Evolutionary conservation across 2,797 vertebrate genomes (phyloP), one percentile per base, ranked within the genome.

Genomic region (Champsocephalus esox): DNA sequence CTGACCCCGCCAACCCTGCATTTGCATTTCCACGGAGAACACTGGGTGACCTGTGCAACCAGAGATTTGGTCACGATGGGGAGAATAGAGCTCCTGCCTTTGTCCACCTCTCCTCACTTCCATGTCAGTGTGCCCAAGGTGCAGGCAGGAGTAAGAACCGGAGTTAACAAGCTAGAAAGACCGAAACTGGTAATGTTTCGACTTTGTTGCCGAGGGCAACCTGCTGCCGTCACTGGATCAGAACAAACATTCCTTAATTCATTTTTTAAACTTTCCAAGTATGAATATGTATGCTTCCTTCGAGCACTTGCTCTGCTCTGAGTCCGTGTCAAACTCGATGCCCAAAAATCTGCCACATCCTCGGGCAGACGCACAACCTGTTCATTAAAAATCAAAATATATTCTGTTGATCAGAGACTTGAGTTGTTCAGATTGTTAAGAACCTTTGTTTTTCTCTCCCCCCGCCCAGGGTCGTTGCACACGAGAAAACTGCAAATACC

Each of bases 401-500:
- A n/a, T 38, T 52, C 51, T 70, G 79, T 51, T 79, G 79, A 70
- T 77, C 70, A 65, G 70, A 69, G 62, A 28, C 13, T 57, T 63
- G 12, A 14, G 5, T 45, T 73, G 80, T 73, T 46, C 34, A 56
- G 28, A 70, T 51, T 57, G 24, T 32, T 81, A 79, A 87, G 67
- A 45, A 64, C 55, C 62, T 62, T 65, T 38, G 34, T 38, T 38
- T 38, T 38, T 38, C 38, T 8, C 43, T 34, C 32, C 4, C 49
- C 19, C 17, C 6, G 0, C 55, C 70, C 79, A 98, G 97, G 97
- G 97, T 52, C 97, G 97, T 13, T 99, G 97, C 92, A 97, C 97
- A 12, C 96, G 97, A 85, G 97, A 99, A 92, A 99, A 99, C 92
- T 99, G 97, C 95, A 99, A 99, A 91, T 99, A 99, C 91, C 97